Evolutionary conservation across 2,797 vertebrate genomes (phyloP), one percentile per base, ranked within the genome.

Genomic region (Squalus acanthias): DNA sequence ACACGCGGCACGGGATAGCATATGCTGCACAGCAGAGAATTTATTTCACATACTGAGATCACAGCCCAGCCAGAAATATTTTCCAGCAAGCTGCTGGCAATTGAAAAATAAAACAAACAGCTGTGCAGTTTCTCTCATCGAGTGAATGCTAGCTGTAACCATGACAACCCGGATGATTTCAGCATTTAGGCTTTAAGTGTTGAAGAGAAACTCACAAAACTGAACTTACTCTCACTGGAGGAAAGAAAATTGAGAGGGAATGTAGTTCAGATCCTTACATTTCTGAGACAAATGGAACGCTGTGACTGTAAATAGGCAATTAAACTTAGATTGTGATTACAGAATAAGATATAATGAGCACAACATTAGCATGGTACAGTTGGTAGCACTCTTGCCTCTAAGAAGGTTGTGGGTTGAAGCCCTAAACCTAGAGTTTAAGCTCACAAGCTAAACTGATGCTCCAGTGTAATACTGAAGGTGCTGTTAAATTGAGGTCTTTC

Each of bases 91-190:
- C 94, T 53, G 50, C 94, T 95, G 46, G 46, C 39, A 74, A 72
- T 72, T 50, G 22, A 53, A 72, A 72, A 72, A 72, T 53, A 53
- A 95, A 50, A 17, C 93, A 95, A 72, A 53, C 69, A 95, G 67
- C 29, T 95, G 92, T 69, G 92, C 65, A 39, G 65, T 69, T 53
- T 69, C 69, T 74, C 67, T 69, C 69, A 33, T 50, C 46, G 22
- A 92, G 10, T 92, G 63, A 65, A 92, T 67, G 33, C 33, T 50
- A 17, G 26, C 94, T 95, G 94, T 95, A 74, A 95, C 65, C 94
- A 95, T 74, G 26, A 53, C 65, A 95, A 95, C 67, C 9, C 60
- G 39, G 63, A 92, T 65, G 15, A 67, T 92, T 60, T 60, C 53
- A 92, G 63, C 89, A 39, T 65, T 92, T 39, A 20, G n/a, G n/a